A percentile compares a stretch with the other conserved stretches of the same genome.
phyloP scores from a whole-genome alignment of 64 coral and sea anemone genomes.

The Montipora capricornis region DNA sequence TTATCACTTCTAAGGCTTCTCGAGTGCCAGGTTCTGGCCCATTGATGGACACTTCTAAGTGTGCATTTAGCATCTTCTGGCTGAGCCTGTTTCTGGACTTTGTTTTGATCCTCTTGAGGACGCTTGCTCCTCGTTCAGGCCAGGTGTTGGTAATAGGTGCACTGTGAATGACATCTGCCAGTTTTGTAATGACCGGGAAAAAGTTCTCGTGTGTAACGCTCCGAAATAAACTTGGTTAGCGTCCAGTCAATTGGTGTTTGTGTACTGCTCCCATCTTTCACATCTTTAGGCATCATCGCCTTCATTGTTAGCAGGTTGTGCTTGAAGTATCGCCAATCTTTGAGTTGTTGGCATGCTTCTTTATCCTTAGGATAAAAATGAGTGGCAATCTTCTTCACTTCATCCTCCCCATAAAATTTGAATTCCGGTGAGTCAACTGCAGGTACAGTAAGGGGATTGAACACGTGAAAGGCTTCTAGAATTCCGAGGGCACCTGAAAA shows the following conservation, averaged over 20 bases:
- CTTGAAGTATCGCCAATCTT: conserved; percentile 38
- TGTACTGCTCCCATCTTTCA: conserved; percentile 32
- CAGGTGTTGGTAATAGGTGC: conserved; percentile 27
- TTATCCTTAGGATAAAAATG: background rate
- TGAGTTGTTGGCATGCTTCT: background rate
- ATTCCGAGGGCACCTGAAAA: too few relatives aligned
- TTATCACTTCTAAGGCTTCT: conserved; percentile 48
- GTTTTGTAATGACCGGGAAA: conserved; percentile 24
- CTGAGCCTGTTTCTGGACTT: background rate
- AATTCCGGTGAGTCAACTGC: too few relatives aligned
- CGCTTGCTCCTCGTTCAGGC: conserved; percentile 57
- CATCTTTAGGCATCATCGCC: conserved; percentile 30
- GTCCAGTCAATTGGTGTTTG: conserved; percentile 53
- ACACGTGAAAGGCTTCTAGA: too few relatives aligned
- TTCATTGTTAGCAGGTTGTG: conserved; percentile 44
- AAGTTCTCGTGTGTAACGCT: conserved; percentile 29
- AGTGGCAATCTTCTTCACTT: too few relatives aligned
- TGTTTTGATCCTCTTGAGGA: conserved; percentile 45
- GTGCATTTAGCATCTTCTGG: conserved; percentile 37
- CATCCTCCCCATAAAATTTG: background rate
- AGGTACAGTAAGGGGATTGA: too few relatives aligned
- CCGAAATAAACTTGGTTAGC: conserved; percentile 31
- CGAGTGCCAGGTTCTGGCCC: conserved; percentile 26
- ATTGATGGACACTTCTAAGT: background rate
- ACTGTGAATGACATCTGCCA: conserved; percentile 44